phyloP scores from a whole-genome alignment of 2,797 vertebrate species.

The Gymnopithys bicolor region DNA sequence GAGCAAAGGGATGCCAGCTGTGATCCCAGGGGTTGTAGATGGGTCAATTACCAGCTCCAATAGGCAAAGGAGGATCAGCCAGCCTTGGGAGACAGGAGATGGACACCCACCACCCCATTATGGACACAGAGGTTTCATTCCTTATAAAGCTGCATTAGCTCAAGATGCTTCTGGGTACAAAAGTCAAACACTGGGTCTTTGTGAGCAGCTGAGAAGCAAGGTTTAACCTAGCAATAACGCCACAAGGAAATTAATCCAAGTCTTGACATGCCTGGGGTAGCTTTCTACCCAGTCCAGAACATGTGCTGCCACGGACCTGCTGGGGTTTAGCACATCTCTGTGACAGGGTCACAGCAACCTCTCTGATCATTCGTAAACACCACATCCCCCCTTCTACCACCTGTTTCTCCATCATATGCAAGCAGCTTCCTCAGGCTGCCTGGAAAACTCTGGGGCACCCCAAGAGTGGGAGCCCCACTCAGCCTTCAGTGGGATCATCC shows the following conservation, averaged over 20 bases:
- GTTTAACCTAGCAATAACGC: background rate
- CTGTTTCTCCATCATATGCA: fast-evolving
- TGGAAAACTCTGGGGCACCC: fast-evolving
- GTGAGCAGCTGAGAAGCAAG: background rate
- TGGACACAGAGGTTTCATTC: background rate
- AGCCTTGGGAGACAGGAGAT: background rate
- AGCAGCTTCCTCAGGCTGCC: background rate
- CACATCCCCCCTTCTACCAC: background rate
- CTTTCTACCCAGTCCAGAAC: background rate
- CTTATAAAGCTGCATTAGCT: background rate
- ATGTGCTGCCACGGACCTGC: fast-evolving
- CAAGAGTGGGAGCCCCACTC: background rate
- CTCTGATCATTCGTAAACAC: background rate
- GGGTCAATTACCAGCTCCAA: background rate
- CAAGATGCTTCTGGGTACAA: background rate
- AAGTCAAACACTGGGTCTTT: slow-evolving; percentile 11
- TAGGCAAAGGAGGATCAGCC: background rate
- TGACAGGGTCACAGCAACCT: background rate
- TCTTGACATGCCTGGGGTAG: background rate
- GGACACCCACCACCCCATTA: fast-evolving
- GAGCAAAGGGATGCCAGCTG: background rate
- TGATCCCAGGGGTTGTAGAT: fast-evolving
- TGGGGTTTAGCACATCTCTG: fast-evolving
- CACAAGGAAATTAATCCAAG: background rate
- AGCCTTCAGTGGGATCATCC: background rate